Evolutionary conservation across 2,888 invertebrate species (phyloP), one percentile per base, ranked within the genome.

Genomic region (Euproctis similis): DNA sequence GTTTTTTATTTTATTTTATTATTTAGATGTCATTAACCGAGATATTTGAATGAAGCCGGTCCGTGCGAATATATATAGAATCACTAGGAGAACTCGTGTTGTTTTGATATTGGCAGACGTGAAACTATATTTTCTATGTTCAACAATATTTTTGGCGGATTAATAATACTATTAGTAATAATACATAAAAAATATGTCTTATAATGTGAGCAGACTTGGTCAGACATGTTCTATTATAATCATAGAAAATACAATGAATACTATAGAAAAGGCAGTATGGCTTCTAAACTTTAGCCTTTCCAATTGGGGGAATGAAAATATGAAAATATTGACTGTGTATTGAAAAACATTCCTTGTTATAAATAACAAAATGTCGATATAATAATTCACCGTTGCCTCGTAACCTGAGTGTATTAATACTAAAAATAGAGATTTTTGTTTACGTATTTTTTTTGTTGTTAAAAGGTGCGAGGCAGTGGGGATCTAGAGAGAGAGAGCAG

Each of bases 391-490:
- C 54, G 64, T 64, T 58, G 55, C 47, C 48, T 59, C 36, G 43
- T 42, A 49, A 44, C 46, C n/a, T 49, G 40, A 47, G 59, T 54
- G 59, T 56, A 58, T 53, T 61, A 58, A 47, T 51, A 53, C 67
- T 63, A 51, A 43, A 73, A 73, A 72, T 72, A 73, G 66, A 56
- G 51, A 34, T 36, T 50, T 45, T 42, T 65, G 71, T 72, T 72
- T 78, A 60, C n/a, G n/a, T n/a, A n/a, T 65, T 65, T 62, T 62
- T 73, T 80, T 76, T 78, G 59, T 75, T 49, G 53, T 66, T 59
- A 72, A 70, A 74, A 78, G 80, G 78, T 78, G 80, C 61, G 57
- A 52, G 46, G 43, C 44, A 47, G 59, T 46, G 24, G 36, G 39
- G 42, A 50, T 47, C 52, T 51, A 51, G 40, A 4, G 59, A 42